These are phyloP conservation scores for Sipha maydis DNA, from an alignment of 2,888 invertebrate genomes.

Conservation along the genomic window DNA sequence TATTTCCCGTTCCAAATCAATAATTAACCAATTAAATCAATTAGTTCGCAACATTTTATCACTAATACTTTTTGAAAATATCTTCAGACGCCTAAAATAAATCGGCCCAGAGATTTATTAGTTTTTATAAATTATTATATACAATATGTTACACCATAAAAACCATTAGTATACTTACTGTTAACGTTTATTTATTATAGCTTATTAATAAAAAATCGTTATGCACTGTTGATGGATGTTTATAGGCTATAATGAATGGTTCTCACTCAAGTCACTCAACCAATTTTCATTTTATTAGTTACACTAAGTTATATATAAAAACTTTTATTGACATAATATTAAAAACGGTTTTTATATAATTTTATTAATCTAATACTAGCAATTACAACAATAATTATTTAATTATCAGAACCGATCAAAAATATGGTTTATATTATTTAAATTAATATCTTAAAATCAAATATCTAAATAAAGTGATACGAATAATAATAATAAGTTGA, in stretches of 20 bases:
- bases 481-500: too few relatives aligned
- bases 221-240: background rate
- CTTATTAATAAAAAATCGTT: background rate
- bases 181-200: slow-evolving; percentile 1
- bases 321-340: background rate
- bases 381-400: background rate
- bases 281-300: background rate
- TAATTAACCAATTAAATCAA: background rate
- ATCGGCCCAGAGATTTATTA: background rate
- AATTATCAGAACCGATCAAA: background rate
- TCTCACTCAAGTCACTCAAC: background rate
- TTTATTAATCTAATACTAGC: too few relatives aligned
- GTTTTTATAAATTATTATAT: background rate
- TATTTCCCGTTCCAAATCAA: background rate
- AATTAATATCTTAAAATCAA: too few relatives aligned
- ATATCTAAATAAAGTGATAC: too few relatives aligned
- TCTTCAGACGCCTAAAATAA: background rate
- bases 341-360: background rate
- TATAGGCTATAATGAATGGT: slow-evolving; percentile 16
- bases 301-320: background rate
- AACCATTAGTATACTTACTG: background rate
- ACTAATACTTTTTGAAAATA: background rate
- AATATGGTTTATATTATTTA: background rate
- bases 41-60: background rate
- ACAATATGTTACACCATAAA: background rate